Evolutionary conservation across 2,113 vertebrate genomes (phyloP).

Genomic region (Oriolus oriolus): DNA sequence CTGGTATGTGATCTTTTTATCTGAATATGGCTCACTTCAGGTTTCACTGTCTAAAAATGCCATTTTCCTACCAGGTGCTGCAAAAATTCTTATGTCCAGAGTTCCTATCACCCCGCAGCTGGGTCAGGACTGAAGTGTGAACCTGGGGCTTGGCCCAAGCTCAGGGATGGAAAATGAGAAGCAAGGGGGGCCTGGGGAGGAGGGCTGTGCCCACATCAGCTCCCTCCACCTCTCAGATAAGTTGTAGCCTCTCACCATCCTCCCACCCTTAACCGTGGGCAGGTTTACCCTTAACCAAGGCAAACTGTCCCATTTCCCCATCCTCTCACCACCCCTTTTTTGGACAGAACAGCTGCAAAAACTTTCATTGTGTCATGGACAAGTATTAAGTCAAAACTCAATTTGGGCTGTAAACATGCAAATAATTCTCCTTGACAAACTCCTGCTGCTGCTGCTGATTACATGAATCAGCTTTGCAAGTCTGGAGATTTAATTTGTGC

Average conservation of each 20-base stretch:
- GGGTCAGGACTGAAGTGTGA: neutral
- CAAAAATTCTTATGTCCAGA: neutral
- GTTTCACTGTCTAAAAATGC: neutral
- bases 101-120: neutral
- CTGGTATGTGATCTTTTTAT: neutral
- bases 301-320: neutral
- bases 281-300: too few relatives aligned
- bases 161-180: neutral
- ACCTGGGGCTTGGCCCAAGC: neutral
- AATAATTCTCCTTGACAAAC: neutral
- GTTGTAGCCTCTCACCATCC: accelerated
- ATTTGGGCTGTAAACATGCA: neutral
- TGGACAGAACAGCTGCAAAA: neutral
- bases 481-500: neutral
- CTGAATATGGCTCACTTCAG: neutral
- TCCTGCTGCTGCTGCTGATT: neutral
- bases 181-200: accelerated
- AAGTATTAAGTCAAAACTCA: neutral
- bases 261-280: neutral
- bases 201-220: neutral
- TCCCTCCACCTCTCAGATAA: neutral
- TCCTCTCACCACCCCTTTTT: neutral
- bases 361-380: neutral
- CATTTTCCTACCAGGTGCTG: neutral
- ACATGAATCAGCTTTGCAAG: neutral